Evolutionary conservation across 2,797 vertebrate genomes (phyloP), one percentile per base, ranked within the genome.

Genomic region (Rhadinocentrus ornatus): DNA sequence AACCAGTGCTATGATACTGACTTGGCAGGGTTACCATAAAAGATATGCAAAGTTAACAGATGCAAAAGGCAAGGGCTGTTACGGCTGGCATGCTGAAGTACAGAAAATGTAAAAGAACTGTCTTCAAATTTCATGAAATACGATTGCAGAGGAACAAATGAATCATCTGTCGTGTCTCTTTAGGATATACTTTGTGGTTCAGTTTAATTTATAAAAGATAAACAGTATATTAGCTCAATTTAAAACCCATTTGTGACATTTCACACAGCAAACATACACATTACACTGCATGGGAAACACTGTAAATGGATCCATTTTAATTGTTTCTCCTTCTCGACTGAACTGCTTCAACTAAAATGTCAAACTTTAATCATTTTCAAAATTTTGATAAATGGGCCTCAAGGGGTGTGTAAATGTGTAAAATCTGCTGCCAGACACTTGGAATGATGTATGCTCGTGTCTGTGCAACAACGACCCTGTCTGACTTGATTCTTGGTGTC

Each of bases 241-340:
- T 32, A 24, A 66, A 66, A 15, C 37, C 27, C 0, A 0, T 31
- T n/a, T 66, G 0, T 66, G 31, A 7, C 13, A 31, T 56, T 1
- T 44, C 27, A 34, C 1, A 22, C 2, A 12, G 4, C 32, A 41
- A 20, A 56, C 0, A 0, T 6, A n/a, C n/a, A n/a, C n/a, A n/a
- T 10, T 12, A n/a, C 44, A 48, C 12, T 13, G 15, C 13, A 13
- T 24, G 50, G 22, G n/a, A 52, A 52, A 52, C 10, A 52, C 50
- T 15, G 12, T 16, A 26, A 52, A 52, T 26, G 3, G 22, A 52
- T 24, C 3, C 46, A 48, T 22, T 48, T 22, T 9, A n/a, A 22
- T 46, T 18, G n/a, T 52, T 26, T 18, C 37, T 20, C 35, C 54
- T 56, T 56, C 39, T 0, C 34, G 26, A 31, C 13, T 1, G 20